Percentiles rank a stretch among this genome's conserved stretches.
These are phyloP conservation scores for Apostichopus parvimensis DNA, from an alignment of 35 echinoderm and acorn worm genomes.

Conservation along the genomic window DNA sequence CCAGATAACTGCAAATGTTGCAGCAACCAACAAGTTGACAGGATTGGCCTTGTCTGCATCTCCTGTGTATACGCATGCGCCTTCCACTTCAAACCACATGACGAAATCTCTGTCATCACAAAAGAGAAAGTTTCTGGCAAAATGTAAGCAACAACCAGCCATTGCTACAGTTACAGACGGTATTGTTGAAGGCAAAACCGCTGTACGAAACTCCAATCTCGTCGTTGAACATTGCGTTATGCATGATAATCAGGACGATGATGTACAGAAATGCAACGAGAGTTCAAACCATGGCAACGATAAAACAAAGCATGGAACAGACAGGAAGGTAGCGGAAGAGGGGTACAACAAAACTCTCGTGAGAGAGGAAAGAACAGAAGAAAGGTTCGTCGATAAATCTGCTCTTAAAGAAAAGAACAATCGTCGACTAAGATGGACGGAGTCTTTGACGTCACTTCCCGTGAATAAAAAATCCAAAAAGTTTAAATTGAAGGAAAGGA, in stretches of 20 bases:
- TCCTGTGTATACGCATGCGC: not conserved
- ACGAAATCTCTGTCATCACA: not conserved
- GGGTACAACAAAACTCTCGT: not conserved
- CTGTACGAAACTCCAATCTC: not conserved
- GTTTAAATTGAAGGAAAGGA: not conserved
- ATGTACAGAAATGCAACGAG: not conserved
- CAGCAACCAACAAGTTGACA: not conserved
- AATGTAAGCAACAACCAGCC: not conserved
- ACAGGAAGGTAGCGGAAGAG: not conserved
- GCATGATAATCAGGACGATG: not conserved
- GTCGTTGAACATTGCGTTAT: not conserved
- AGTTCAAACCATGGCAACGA: not conserved
- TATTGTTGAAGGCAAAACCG: not conserved
- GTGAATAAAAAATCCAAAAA: slow-evolving; percentile 14
- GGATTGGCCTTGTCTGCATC: not conserved
- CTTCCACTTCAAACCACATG: not conserved
- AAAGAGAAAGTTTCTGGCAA: slow-evolving; percentile 18
- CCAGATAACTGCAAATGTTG: not conserved
- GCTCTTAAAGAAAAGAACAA: not conserved
- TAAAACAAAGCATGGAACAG: not conserved
- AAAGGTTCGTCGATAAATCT: not conserved
- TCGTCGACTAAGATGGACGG: not conserved
- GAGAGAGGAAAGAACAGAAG: not conserved
- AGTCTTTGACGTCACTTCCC: not conserved
- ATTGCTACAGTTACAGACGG: not conserved